phyloP scores from a whole-genome alignment of 2,113 vertebrate genomes.

The Columba janthina region DNA sequence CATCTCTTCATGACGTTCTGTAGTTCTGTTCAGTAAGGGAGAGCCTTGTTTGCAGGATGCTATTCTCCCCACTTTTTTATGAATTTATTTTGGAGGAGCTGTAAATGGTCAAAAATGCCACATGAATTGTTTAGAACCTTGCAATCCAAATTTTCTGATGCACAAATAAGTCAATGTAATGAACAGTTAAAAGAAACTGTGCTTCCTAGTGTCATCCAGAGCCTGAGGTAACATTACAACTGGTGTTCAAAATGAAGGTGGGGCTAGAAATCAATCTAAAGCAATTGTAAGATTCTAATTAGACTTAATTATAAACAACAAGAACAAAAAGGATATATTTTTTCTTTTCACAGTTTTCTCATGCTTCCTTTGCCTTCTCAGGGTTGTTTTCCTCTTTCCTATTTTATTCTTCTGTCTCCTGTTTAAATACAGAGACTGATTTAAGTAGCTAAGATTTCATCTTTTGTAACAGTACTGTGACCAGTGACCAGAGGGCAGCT shows the following conservation, averaged over 20 bases:
- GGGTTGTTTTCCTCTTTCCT: neutral
- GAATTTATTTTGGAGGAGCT: neutral
- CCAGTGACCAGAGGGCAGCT: neutral
- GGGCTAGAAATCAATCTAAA: neutral
- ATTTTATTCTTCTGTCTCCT: neutral
- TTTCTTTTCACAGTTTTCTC: neutral
- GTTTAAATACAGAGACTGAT: neutral
- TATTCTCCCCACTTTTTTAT: neutral
- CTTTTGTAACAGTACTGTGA: neutral
- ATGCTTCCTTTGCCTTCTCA: neutral
- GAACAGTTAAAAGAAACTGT: neutral
- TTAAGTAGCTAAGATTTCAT: conserved; percentile 1
- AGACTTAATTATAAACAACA: neutral
- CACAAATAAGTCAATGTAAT: neutral
- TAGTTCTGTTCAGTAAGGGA: neutral
- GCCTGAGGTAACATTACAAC: neutral
- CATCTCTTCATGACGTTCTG: neutral
- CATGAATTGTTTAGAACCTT: neutral
- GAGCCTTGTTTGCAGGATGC: neutral
- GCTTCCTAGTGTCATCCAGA: neutral
- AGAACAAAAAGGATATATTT: neutral
- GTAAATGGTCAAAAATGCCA: neutral
- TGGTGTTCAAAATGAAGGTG: neutral
- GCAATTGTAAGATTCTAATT: neutral
- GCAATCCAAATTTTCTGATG: neutral